These are phyloP conservation scores for Lytechinus pictus DNA, from an alignment of 35 echinoderm and acorn worm genomes.

Conservation along the genomic window DNA sequence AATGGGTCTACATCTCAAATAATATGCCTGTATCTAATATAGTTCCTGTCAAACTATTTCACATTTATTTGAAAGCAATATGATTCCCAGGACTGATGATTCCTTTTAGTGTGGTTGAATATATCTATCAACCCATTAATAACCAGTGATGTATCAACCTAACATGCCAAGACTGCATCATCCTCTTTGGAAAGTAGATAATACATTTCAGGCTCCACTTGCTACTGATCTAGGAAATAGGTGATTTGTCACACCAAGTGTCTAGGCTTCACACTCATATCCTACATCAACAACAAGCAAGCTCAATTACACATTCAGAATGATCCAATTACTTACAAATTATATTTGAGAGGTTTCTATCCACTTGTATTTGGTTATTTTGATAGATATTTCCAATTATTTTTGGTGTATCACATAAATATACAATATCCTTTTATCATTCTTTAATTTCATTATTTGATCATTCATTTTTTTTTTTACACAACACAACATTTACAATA, in stretches of 20 bases:
- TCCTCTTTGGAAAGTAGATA: background rate
- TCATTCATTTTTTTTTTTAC: too few relatives aligned
- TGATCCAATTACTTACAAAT: background rate
- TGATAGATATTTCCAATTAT: too few relatives aligned
- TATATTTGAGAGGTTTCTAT: too few relatives aligned
- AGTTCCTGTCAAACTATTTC: background rate
- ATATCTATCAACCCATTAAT: background rate
- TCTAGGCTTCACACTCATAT: background rate
- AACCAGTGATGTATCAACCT: background rate
- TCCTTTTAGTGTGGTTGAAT: background rate
- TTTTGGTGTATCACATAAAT: too few relatives aligned
- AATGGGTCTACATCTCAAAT: too few relatives aligned
- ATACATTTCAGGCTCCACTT: background rate
- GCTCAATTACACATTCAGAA: background rate
- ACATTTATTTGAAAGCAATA: background rate
- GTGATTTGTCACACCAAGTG: background rate
- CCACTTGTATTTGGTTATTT: too few relatives aligned
- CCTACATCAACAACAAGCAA: background rate
- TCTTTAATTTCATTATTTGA: too few relatives aligned
- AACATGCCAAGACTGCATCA: background rate
- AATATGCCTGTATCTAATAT: background rate
- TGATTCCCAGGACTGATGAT: background rate
- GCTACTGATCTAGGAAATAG: conserved; percentile 11
- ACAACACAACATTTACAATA: too few relatives aligned
- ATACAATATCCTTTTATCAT: too few relatives aligned